phyloP scores from a whole-genome alignment of 2,113 vertebrate species.

The Syngnathus typhle region DNA sequence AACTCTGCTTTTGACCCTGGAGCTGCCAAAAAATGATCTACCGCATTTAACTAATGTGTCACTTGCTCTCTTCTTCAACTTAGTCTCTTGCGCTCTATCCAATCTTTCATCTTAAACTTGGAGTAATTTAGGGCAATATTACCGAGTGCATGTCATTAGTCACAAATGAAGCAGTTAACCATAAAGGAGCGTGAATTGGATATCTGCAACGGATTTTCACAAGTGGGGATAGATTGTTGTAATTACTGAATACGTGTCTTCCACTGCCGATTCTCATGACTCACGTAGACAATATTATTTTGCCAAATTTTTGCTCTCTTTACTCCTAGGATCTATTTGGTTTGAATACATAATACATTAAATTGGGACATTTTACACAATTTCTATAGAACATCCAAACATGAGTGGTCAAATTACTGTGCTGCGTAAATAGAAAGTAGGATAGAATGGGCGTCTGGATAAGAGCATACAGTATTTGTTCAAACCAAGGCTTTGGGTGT shows the following conservation, averaged over 20 bases:
- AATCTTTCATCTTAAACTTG: slow-evolving; percentile 66
- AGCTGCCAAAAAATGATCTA: slow-evolving; percentile 36
- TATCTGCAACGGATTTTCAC: slow-evolving; percentile 66
- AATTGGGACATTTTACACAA: slow-evolving; percentile 52
- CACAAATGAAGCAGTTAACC: slow-evolving; percentile 74
- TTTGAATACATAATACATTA: slow-evolving; percentile 53
- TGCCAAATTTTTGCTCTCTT: slow-evolving; percentile 54
- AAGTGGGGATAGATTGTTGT: slow-evolving; percentile 52
- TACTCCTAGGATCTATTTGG: slow-evolving; percentile 55
- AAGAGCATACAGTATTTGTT: slow-evolving; percentile 59
- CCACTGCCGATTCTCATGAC: slow-evolving; percentile 45
- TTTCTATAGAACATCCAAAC: slow-evolving; percentile 41
- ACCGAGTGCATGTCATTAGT: slow-evolving; percentile 69
- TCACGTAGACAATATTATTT: slow-evolving; percentile 43
- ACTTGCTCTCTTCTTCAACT: slow-evolving; percentile 55
- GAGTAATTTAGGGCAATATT: slow-evolving; percentile 71
- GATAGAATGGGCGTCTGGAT: slow-evolving; percentile 39
- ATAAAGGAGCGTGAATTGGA: slow-evolving; percentile 50
- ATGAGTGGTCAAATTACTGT: slow-evolving; percentile 52
- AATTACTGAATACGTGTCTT: slow-evolving; percentile 64
- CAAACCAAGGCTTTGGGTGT: slow-evolving; percentile 35
- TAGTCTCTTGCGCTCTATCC: slow-evolving; percentile 66
- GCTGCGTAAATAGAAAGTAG: slow-evolving; percentile 45
- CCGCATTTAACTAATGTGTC: slow-evolving; percentile 67
- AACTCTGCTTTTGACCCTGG: slow-evolving; percentile 58